These are phyloP conservation scores for Lasioglossum zephyrum DNA, from an alignment of 2,888 invertebrate genomes.

Conservation along the genomic window DNA sequence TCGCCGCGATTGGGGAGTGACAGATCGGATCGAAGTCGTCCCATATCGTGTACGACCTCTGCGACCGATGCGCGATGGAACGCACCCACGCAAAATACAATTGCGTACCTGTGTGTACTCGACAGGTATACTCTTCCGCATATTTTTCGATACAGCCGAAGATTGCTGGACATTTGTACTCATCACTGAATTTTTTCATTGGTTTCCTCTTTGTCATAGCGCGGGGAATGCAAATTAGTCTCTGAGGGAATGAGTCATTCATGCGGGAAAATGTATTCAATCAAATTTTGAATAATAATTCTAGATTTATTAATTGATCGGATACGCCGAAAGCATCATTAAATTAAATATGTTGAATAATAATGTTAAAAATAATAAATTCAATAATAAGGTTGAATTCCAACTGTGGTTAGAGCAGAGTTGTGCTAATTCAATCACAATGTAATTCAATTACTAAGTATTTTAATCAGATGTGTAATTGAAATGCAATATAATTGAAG, in stretches of 20 bases:
- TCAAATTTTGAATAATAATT: background rate
- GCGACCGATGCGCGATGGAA: slow-evolving; percentile 50
- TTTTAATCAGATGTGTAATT: too few relatives aligned
- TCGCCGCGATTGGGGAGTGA: slow-evolving; percentile 58
- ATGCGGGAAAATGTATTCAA: background rate
- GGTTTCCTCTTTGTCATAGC: background rate
- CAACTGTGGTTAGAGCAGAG: background rate
- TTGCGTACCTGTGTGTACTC: background rate
- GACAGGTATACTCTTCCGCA: slow-evolving; percentile 41
- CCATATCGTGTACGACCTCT: slow-evolving; percentile 70
- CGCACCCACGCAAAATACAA: slow-evolving; percentile 65
- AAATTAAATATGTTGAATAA: background rate
- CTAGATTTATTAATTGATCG: too few relatives aligned
- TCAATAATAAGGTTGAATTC: too few relatives aligned
- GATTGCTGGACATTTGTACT: slow-evolving; percentile 18
- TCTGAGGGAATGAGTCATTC: background rate
- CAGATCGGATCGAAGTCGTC: slow-evolving; percentile 68
- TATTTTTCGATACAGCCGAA: slow-evolving; percentile 13
- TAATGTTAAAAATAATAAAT: too few relatives aligned
- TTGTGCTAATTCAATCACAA: too few relatives aligned
- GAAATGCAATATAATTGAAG: too few relatives aligned
- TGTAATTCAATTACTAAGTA: too few relatives aligned
- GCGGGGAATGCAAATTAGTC: slow-evolving; percentile 6
- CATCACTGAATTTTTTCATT: slow-evolving; percentile 6
- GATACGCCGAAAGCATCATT: too few relatives aligned